phyloP scores from a whole-genome alignment of 2,113 vertebrate genomes.

The Probosciger aterrimus region DNA sequence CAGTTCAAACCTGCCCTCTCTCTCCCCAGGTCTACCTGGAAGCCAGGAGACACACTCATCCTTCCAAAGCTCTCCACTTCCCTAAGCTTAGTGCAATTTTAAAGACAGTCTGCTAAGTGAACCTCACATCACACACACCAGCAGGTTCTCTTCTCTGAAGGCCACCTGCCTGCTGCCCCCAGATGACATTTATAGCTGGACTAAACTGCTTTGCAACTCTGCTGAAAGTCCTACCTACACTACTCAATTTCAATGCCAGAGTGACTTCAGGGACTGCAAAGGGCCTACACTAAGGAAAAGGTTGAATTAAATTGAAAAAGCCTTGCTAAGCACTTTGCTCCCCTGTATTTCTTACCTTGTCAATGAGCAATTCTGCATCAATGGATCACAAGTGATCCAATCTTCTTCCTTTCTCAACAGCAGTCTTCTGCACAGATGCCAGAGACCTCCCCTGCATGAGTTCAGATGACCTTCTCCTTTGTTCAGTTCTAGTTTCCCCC shows the following conservation, averaged over 20 bases:
- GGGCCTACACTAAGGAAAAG: background rate
- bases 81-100: background rate
- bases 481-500: background rate
- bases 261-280: background rate
- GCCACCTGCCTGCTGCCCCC: background rate
- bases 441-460: background rate
- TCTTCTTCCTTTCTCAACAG: background rate
- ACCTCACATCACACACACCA: fast-evolving
- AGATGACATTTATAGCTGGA: background rate
- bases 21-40: background rate
- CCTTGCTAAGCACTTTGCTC: background rate
- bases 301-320: background rate
- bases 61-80: background rate
- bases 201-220: background rate
- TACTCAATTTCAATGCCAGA: background rate
- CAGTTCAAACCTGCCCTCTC: background rate
- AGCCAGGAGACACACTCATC: background rate
- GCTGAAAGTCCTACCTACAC: background rate
- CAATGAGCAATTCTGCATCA: background rate
- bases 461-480: background rate
- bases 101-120: background rate
- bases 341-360: background rate
- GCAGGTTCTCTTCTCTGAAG: background rate
- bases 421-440: background rate
- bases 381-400: background rate